These are phyloP conservation scores for Villa cingulata DNA, from an alignment of 2,888 invertebrate species.

Conservation along the genomic window DNA sequence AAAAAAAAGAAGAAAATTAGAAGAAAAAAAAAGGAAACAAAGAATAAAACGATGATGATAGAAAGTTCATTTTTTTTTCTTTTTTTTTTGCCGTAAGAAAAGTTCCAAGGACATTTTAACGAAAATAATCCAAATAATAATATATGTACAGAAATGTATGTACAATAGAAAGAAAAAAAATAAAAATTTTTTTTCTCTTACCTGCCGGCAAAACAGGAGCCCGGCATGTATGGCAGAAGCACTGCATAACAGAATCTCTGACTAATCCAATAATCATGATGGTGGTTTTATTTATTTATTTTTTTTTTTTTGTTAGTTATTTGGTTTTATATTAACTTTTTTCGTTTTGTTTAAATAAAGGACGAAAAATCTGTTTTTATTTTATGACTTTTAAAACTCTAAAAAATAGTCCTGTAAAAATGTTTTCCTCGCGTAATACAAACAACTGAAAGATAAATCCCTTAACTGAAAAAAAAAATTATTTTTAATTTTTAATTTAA, in stretches of 20 bases:
- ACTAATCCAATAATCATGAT: slow-evolving; percentile 78
- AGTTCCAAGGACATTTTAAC: no score
- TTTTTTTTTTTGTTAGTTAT: not conserved
- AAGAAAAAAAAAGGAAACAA: no score
- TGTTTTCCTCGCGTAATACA: not conserved
- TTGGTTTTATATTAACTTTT: no score
- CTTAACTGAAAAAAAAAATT: no score
- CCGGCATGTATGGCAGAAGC: slow-evolving; percentile 87
- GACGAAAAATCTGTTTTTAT: no score
- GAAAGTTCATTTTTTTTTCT: slow-evolving; percentile 3
- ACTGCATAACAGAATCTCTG: slow-evolving; percentile 84
- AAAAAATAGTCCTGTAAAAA: not conserved
- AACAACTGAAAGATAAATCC: no score
- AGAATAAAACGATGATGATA: not conserved
- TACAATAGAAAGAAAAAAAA: not conserved
- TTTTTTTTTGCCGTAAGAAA: not conserved
- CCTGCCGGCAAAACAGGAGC: slow-evolving; percentile 65
- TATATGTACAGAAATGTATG: not conserved
- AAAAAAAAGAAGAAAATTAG: no score
- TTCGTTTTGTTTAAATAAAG: no score
- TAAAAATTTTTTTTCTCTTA: slow-evolving; percentile 41
- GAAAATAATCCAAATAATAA: not conserved
- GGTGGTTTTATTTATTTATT: slow-evolving; percentile 6
- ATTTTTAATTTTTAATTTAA: no score
- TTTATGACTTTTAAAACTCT: no score